These are phyloP conservation scores for Hypolimnas misippus DNA, from an alignment of 2,888 invertebrate genomes.

Conservation along the genomic window DNA sequence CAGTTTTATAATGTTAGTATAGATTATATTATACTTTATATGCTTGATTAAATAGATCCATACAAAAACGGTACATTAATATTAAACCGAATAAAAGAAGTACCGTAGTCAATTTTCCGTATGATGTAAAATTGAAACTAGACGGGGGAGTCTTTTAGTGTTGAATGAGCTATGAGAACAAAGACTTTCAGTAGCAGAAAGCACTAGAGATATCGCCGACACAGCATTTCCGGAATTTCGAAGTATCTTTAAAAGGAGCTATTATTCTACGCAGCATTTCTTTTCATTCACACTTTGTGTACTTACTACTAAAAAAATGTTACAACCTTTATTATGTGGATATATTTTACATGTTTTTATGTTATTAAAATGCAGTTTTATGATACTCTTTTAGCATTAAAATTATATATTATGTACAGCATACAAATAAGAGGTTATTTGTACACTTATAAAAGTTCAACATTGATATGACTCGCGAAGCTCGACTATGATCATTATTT, in stretches of 20 bases:
- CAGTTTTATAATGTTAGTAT: too few species aligned
- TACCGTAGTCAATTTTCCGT: neutral
- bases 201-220: slow-evolving; percentile 29
- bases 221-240: slow-evolving; percentile 27
- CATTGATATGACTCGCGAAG: too few species aligned
- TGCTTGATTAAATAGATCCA: too few species aligned
- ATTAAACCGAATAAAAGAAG: neutral
- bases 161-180: slow-evolving; percentile 26
- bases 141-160: slow-evolving; percentile 13
- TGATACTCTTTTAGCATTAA: too few species aligned
- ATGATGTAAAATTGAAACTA: slow-evolving; percentile 7
- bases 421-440: too few species aligned
- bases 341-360: neutral
- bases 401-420: too few species aligned
- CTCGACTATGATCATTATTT: too few species aligned
- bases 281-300: slow-evolving; percentile 7
- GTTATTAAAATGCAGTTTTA: too few species aligned
- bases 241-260: slow-evolving; percentile 23
- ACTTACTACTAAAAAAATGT: neutral
- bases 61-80: neutral
- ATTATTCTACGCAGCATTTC: slow-evolving; percentile 16
- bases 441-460: too few species aligned
- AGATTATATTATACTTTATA: too few species aligned
- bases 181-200: slow-evolving; percentile 26
- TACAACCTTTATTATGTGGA: neutral